phyloP scores from a whole-genome alignment of 2,113 vertebrate species.

The Crotophaga sulcirostris region DNA sequence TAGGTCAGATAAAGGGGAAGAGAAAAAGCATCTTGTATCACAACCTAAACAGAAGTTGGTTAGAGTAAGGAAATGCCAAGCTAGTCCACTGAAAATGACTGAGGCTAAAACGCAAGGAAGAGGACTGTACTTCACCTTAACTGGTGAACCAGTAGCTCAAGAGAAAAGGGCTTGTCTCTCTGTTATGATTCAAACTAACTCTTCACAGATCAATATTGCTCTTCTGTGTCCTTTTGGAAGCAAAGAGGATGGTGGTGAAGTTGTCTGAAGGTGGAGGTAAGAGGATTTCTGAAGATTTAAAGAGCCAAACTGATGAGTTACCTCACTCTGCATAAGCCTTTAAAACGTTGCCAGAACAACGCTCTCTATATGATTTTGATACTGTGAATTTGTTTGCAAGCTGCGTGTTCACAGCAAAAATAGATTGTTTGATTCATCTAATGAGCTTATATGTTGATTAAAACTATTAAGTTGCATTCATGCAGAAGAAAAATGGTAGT shows the following conservation, averaged over 20 bases:
- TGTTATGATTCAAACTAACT: neutral
- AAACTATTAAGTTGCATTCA: neutral
- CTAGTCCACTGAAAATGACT: neutral
- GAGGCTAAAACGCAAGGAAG: neutral
- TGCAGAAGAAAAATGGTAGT: neutral
- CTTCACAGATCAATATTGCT: neutral
- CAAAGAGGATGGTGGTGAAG: neutral
- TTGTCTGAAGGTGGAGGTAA: neutral
- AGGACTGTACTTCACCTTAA: neutral
- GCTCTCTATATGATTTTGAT: neutral
- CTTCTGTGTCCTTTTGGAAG: neutral
- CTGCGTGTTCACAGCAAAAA: neutral
- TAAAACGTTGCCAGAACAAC: neutral
- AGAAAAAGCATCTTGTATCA: neutral
- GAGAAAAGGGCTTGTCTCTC: neutral
- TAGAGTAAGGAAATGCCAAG: neutral
- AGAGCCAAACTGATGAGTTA: neutral
- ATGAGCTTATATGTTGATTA: neutral
- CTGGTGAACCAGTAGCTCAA: neutral
- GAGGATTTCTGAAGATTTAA: neutral
- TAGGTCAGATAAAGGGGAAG: neutral
- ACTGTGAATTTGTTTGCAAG: fast-evolving
- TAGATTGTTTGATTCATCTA: neutral
- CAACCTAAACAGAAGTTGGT: neutral
- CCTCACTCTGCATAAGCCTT: neutral